Conservation (phyloP, 2,113 vertebrate genomes). For the Myotis yumanensis region DNA sequence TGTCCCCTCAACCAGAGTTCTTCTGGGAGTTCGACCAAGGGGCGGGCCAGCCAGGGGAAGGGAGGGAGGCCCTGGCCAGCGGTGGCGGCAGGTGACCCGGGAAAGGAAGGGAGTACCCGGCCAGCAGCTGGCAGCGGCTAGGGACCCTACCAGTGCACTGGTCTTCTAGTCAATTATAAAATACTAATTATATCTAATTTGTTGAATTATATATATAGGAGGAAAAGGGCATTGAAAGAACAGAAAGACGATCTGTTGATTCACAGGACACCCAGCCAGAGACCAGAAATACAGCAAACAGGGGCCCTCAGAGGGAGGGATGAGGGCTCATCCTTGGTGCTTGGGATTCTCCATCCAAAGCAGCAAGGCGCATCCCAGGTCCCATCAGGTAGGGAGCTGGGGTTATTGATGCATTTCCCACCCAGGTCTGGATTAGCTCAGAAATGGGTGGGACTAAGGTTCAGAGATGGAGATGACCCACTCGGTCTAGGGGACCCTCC, state of each 20-base stretch:
- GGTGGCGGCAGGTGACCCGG: no score
- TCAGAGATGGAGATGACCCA: fast-evolving
- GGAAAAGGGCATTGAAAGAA: neutral
- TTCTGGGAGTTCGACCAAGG: no score
- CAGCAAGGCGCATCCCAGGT: neutral
- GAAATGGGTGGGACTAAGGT: neutral
- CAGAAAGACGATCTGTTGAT: neutral
- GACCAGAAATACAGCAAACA: neutral
- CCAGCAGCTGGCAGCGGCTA: no score
- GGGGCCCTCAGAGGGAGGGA: fast-evolving
- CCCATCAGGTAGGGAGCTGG: neutral
- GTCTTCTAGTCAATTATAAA: neutral
- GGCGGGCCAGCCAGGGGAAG: no score
- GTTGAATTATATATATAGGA: neutral
- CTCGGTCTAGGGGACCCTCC: neutral
- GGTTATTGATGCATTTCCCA: neutral
- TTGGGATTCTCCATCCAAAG: neutral
- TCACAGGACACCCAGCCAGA: neutral
- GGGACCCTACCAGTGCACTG: no score
- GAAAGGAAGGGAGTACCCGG: no score
- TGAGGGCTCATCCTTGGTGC: neutral
- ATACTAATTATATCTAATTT: neutral
- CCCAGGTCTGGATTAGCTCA: neutral
- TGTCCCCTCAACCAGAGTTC: no score
- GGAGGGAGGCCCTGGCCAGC: no score